Evolutionary conservation across 2,113 vertebrate genomes (phyloP), one percentile per base, ranked within the genome.

Genomic region (Actenoides hombroni): DNA sequence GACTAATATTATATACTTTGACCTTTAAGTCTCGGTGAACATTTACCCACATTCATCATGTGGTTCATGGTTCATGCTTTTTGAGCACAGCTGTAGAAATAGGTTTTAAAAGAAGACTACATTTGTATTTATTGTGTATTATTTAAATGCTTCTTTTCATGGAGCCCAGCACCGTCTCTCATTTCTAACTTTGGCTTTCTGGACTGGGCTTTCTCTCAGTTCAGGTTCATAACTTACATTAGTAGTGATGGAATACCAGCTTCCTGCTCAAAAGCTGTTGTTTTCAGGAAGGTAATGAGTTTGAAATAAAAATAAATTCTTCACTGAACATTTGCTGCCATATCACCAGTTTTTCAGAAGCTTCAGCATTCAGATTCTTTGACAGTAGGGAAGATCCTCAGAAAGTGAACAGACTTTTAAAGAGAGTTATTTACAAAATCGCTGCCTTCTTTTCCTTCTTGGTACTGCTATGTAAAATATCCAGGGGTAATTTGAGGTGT

Each of bases 21-120:
- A 86, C 76, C 83, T 92, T 95, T 91, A 74, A 92, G 40, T 88
- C 54, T 90, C 64, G 53, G 42, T 42, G 84, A 87, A 76, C 53
- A 67, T 73, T 79, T 86, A 44, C 69, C 86, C 69, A 68, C 60
- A 68, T 93, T 95, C 24, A 69, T 92, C 82, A 56, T 74, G 44
- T 76, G 48, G 16, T 79, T 92, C 64, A 39, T 56, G 11, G 18
- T 82, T 95, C 59, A 80, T 85, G 54, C 28, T 54, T 90, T 83
- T 77, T 67, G 46, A 77, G 63, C 54, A 70, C 28, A 74, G 28
- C 51, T 63, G n/a, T 59, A 77, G 59, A 88, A 39, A 23, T 31
- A 44, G 54, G 18, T 18, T 86, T 70, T 83, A 57, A 76, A 79
- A 65, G n/a, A 64, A 53, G 13, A 51, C 6, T 42, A 26, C 2